These are phyloP conservation scores for Cottoperca gobio DNA, from an alignment of 2,797 vertebrate genomes.

Conservation along the genomic window DNA sequence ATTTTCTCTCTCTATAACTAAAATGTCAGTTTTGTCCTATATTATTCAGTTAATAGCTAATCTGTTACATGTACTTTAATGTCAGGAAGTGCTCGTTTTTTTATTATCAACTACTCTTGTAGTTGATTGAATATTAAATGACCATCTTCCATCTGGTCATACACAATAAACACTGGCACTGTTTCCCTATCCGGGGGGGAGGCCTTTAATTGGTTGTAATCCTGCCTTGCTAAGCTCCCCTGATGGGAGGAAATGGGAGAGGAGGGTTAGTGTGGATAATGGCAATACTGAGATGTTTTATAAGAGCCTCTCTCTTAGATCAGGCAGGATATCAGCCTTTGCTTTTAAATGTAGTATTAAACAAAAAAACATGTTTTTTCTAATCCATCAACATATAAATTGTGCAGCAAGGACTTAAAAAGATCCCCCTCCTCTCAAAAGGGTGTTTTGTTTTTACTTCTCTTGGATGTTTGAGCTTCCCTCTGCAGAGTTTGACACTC, in stretches of 20 bases:
- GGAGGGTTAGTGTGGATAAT: slow-evolving; percentile 64
- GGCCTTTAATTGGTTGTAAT: slow-evolving; percentile 79
- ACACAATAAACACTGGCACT: slow-evolving; percentile 52
- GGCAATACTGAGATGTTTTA: slow-evolving; percentile 55
- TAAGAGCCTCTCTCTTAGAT: slow-evolving; percentile 49
- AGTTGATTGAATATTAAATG: slow-evolving; percentile 62
- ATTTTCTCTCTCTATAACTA: too few relatives aligned
- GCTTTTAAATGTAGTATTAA: background rate
- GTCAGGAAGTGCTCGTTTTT: slow-evolving; percentile 13
- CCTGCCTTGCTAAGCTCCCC: slow-evolving; percentile 71
- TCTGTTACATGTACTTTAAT: slow-evolving; percentile 26
- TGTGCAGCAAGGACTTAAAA: background rate
- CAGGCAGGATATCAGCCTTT: background rate
- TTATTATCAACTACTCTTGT: slow-evolving; percentile 39
- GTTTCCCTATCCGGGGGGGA: slow-evolving; percentile 56
- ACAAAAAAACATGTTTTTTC: background rate
- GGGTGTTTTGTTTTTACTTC: background rate
- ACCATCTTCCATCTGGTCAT: slow-evolving; percentile 51
- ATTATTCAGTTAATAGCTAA: too few relatives aligned
- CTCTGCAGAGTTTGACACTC: background rate
- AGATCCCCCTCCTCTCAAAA: background rate
- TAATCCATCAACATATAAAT: too few relatives aligned
- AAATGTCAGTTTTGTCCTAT: background rate
- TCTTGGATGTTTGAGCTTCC: background rate
- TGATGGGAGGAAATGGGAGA: slow-evolving; percentile 65